Evolutionary conservation across 2,113 vertebrate species (phyloP).

Genomic region (Psittacara wagleri): DNA sequence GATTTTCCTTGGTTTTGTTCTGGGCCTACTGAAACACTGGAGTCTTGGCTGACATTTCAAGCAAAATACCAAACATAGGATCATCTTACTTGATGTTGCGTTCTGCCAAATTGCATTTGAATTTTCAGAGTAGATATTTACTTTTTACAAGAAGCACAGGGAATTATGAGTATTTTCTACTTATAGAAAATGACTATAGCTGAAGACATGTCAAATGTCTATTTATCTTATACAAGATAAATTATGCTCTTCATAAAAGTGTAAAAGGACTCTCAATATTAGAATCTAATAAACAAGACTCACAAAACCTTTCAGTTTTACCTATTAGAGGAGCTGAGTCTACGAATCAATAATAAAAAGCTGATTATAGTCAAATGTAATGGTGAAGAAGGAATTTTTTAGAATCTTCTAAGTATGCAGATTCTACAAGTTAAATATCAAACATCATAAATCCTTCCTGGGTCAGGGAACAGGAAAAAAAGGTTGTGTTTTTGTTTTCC

Average conservation of each 20-base stretch:
- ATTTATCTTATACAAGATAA: conserved; percentile 29
- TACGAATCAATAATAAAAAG: neutral
- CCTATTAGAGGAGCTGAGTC: neutral
- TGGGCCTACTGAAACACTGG: neutral
- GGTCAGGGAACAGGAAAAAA: neutral
- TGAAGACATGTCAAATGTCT: neutral
- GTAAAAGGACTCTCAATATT: neutral
- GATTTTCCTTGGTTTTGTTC: conserved; percentile 8
- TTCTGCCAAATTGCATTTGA: conserved; percentile 34
- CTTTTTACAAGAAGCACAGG: neutral
- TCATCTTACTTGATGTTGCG: neutral
- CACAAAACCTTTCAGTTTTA: neutral
- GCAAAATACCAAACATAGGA: neutral
- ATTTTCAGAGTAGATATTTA: conserved; percentile 24
- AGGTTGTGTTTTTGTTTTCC: neutral
- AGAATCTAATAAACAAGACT: neutral
- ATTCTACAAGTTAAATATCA: neutral
- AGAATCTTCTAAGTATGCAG: neutral
- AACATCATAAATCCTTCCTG: neutral
- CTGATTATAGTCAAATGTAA: neutral
- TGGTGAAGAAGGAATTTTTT: neutral
- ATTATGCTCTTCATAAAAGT: neutral
- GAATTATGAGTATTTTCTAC: conserved; percentile 14
- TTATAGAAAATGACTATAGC: neutral
- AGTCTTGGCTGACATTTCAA: conserved; percentile 34